phyloP scores from a whole-genome alignment of 37 sponge, comb jelly and placozoan genomes.

The Beroe ovata region DNA sequence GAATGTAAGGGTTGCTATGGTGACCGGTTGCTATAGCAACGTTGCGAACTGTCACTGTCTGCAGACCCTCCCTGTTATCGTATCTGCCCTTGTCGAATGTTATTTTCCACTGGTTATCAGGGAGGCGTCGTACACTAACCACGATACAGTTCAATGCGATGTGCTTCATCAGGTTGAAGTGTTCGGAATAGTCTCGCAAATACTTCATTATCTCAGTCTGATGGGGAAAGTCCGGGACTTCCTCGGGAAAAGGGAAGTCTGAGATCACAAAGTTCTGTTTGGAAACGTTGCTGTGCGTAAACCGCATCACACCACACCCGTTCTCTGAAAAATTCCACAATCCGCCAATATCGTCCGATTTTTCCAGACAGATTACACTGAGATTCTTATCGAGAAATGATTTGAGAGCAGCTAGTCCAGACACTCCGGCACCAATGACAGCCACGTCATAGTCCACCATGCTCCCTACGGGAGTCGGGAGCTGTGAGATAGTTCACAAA shows the following conservation, averaged over 20 bases:
- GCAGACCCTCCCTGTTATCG: background rate
- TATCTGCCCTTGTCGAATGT: slow-evolving; percentile 70
- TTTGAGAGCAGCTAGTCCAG: slow-evolving; percentile 83
- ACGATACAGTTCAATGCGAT: slow-evolving; percentile 76
- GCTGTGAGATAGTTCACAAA: too few species aligned
- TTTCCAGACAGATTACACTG: slow-evolving; percentile 82
- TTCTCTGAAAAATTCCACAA: slow-evolving; percentile 84
- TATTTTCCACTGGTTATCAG: slow-evolving; percentile 16
- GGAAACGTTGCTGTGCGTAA: slow-evolving; percentile 68
- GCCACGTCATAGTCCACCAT: slow-evolving; percentile 81
- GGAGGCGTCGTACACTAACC: background rate
- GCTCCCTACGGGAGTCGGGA: background rate
- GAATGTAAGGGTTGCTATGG: slow-evolving; percentile 65
- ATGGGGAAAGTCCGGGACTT: slow-evolving; percentile 78
- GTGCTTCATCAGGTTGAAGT: slow-evolving; percentile 77
- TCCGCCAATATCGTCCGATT: slow-evolving; percentile 82
- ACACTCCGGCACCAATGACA: slow-evolving; percentile 90
- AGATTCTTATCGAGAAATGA: slow-evolving; percentile 87
- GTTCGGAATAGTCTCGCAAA: slow-evolving; percentile 73
- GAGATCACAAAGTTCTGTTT: slow-evolving; percentile 70
- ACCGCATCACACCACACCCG: slow-evolving; percentile 70
- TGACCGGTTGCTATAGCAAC: slow-evolving; percentile 70
- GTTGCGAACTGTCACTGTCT: slow-evolving; percentile 33
- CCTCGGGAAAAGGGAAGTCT: slow-evolving; percentile 91
- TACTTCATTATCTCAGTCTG: slow-evolving; percentile 77